A percentile compares a stretch with the other conserved stretches of the same genome.
Evolutionary conservation across 1,140 invertebrate species (phyloP).

Genomic region (Drosophila guanche): DNA sequence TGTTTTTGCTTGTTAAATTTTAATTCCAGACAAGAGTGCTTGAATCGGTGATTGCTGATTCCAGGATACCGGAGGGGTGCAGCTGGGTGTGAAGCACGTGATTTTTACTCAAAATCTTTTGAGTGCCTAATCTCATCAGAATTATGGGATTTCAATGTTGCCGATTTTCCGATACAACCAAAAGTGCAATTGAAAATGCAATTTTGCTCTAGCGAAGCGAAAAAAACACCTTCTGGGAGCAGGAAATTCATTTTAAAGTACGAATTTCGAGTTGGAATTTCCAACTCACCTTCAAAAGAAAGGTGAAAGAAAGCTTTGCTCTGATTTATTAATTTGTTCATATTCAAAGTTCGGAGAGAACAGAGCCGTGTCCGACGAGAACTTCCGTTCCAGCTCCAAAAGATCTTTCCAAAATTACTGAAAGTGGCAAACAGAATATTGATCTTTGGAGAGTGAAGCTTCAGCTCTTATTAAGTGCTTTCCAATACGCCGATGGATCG

Average conservation of each 20-base stretch:
- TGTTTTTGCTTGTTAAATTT: slow-evolving; percentile 52
- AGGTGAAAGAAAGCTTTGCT: too few relatives aligned
- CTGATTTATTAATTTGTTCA: too few relatives aligned
- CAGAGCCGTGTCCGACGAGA: too few relatives aligned
- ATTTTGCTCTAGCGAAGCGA: neutral
- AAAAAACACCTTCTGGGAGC: neutral
- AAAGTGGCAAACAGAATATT: too few relatives aligned
- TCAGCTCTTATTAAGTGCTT: too few relatives aligned
- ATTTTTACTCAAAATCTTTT: slow-evolving; percentile 39
- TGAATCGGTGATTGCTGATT: slow-evolving; percentile 8
- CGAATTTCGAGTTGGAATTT: too few relatives aligned
- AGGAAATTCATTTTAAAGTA: neutral
- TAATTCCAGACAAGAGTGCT: slow-evolving; percentile 45
- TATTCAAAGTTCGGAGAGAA: too few relatives aligned
- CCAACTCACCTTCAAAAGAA: too few relatives aligned
- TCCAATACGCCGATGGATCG: too few relatives aligned
- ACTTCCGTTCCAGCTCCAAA: too few relatives aligned
- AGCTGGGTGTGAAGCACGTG: slow-evolving; percentile 18
- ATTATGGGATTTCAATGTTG: slow-evolving; percentile 36
- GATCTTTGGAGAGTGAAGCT: too few relatives aligned
- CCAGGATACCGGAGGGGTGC: neutral
- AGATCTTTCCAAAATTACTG: too few relatives aligned
- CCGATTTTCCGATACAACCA: neutral
- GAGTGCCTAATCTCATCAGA: slow-evolving; percentile 46
- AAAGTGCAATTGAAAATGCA: slow-evolving; percentile 11